Evolutionary conservation across 2,113 vertebrate species (phyloP).

Genomic region (Neoarius graeffei): DNA sequence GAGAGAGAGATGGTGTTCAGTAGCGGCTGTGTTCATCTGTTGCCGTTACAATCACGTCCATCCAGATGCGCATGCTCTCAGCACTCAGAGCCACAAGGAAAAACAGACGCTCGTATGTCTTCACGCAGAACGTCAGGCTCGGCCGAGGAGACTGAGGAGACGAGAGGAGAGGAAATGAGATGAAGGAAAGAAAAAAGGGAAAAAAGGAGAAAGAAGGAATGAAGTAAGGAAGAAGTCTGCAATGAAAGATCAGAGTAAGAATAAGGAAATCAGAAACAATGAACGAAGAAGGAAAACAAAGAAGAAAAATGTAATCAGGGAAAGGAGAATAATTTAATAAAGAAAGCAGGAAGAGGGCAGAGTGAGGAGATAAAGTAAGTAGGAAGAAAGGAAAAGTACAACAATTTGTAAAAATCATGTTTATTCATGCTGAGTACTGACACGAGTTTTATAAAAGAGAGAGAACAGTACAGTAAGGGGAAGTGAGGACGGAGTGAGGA

Average conservation of each 20-base stretch:
- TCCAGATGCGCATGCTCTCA: conserved; percentile 90
- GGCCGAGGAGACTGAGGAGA: conserved; percentile 80
- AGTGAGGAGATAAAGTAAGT: neutral
- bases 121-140: conserved; percentile 87
- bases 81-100: conserved; percentile 84
- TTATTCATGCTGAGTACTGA: neutral
- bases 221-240: neutral
- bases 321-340: neutral
- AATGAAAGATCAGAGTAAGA: neutral
- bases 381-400: neutral
- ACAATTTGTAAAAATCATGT: neutral
- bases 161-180: neutral
- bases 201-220: too few species aligned
- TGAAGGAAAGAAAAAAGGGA: too few species aligned
- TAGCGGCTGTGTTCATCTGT: conserved; percentile 84
- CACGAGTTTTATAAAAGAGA: neutral
- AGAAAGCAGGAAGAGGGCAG: neutral
- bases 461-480: neutral
- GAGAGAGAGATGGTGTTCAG: conserved; percentile 60
- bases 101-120: conserved; percentile 89
- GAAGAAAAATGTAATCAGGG: neutral
- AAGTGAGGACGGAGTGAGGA: neutral
- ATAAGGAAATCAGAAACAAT: neutral
- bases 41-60: conserved; percentile 88
- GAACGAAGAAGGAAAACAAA: neutral